Base-by-base conservation (phyloP, 2,797 vertebrate species). In the Microhierax caerulescens region DNA sequence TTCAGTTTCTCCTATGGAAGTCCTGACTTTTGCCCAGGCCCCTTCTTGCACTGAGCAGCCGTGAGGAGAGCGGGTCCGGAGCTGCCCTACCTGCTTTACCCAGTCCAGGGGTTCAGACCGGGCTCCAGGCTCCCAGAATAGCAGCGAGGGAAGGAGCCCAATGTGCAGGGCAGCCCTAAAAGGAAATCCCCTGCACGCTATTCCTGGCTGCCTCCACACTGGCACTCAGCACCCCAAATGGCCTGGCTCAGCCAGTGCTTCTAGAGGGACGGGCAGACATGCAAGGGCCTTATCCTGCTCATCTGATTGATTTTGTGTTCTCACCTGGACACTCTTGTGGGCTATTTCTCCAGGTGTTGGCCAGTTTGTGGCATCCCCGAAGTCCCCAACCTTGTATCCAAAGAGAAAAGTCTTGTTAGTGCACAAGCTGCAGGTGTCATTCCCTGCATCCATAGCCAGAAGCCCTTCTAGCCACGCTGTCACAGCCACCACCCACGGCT, bases 281-380 rank as follows among this genome's bases (percentile, higher is more conserved):
- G 60, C 48, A 68, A 77, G 41, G 34, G 54, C 43, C 48, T 72
- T 22, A 57, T 47, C 34, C 43, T 28, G 48, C 48, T 64, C 64
- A 45, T 6, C 7, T 0, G 20, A 67, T 3, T 0, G 0, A 74
- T 59, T 45, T 7, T 56, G 27, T 28, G 20, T 41, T 87, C 97
- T 97, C 96, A 99, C 99, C 99, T 99, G 99, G 77, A 99, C 97
- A 34, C 99, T 99, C 97, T 99, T 99, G 43, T 99, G 99, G 47
- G 99, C 99, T 43, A 99, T 99, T 98, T 99, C 99, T 94, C 99
- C 99, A 32, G 99, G 99, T 50, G 99, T 99, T 4, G 99, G 99
- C 99, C 99, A 99, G 94, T 99, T 99, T 96, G 99, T 99, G n/a
- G 99, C 98, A 98, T 99, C 99, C 64, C 98, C 99, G 3, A 99